Base-by-base conservation (phyloP, 2,113 vertebrate species). In the Rissa tridactyla region DNA sequence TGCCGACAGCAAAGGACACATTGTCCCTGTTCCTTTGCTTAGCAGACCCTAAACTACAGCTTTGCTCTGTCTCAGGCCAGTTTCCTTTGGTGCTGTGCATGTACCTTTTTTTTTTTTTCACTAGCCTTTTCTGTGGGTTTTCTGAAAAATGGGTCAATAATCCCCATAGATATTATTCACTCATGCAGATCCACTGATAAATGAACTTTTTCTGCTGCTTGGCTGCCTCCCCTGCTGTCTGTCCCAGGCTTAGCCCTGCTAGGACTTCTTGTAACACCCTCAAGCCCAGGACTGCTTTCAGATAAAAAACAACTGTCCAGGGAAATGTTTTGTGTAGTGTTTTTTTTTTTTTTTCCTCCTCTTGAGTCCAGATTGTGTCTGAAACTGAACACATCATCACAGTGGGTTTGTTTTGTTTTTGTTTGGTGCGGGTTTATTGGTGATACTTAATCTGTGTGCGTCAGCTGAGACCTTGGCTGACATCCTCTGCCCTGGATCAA, bases 381-480 rank as follows among this genome's bases (percentile, higher is more conserved):
- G 36, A 72, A 47, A 66, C 49, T 73, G 54, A 85, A 25, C 16
- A 18, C 15, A 15, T 86, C 15, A 29, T 75, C 36, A 12, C n/a
- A 62, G 15, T 64, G 40, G 25, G 30, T 71, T 91, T 84, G 51
- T 46, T 95, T 90, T 85, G 44, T 2, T 58, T 90, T 85, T 92
- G 29, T 61, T 85, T 85, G 58, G 27, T 60, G 65, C 4, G 1
- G 12, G 34, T 58, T 73, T 55, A 82, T 72, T 77, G 20, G 21
- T 86, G 54, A 11, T 52, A 18, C 23, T 87, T 91, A 79, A 89
- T 94, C 81, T 87, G 34, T 51, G 29, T 61, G 42, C 11, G 22
- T 61, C 83, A 95, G 86, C 70, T 89, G 78, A 92, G 81, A 47
- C 66, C 62, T 94, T 94, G 95, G 92, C 83, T 89, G 73, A 68